A percentile compares a stretch with the other conserved stretches of the same genome.
These are phyloP conservation scores for Caenorhabditis auriculariae DNA, from an alignment of 2,888 invertebrate genomes.

Conservation along the genomic window DNA sequence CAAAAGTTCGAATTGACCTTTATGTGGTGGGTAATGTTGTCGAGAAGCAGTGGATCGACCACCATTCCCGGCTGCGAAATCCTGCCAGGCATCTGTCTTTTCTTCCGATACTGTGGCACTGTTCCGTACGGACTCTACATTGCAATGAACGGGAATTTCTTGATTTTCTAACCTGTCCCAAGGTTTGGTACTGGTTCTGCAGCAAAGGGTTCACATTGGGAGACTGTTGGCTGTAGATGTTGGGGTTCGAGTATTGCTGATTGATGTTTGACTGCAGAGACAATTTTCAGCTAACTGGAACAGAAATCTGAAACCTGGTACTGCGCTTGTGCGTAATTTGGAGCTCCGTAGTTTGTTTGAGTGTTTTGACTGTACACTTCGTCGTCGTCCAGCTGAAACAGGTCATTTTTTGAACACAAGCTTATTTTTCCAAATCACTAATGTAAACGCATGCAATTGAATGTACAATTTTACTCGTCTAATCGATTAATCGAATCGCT, in stretches of 20 bases:
- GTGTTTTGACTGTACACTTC: conserved; percentile 39
- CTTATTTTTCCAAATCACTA: too few relatives aligned
- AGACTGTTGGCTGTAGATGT: conserved; percentile 5
- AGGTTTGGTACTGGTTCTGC: conserved; percentile 9
- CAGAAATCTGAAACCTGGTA: too few relatives aligned
- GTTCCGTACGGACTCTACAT: background rate
- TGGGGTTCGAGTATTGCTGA: conserved; percentile 18
- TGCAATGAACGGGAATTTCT: background rate
- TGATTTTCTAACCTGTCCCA: background rate
- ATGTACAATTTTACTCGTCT: too few relatives aligned
- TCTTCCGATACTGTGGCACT: conserved; percentile 35
- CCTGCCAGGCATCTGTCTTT: conserved; percentile 52
- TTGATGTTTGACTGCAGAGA: conserved; percentile 11
- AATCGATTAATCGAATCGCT: too few relatives aligned
- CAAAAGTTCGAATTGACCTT: too few relatives aligned
- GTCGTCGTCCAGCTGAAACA: conserved; percentile 50
- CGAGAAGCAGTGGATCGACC: conserved; percentile 48
- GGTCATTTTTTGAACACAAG: background rate
- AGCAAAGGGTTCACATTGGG: conserved; percentile 34
- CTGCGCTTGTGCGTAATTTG: conserved; percentile 26
- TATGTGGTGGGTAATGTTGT: conserved; percentile 53
- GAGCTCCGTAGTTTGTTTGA: conserved; percentile 32
- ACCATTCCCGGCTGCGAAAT: conserved; percentile 53
- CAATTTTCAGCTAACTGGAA: too few relatives aligned
- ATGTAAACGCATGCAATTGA: too few relatives aligned